Evolutionary conservation across 2,888 invertebrate species (phyloP).

Genomic region (Lycaena phlaeas): DNA sequence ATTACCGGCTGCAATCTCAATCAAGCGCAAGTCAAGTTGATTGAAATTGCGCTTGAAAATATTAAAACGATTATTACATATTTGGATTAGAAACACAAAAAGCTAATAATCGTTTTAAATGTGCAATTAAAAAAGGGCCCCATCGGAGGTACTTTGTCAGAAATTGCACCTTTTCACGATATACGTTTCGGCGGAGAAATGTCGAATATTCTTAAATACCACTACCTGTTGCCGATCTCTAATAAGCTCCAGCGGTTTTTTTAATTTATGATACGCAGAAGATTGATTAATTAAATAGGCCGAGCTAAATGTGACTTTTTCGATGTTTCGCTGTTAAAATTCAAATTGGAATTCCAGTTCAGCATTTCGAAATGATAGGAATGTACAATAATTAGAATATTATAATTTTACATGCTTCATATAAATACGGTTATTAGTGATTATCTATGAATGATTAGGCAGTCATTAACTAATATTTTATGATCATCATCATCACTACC

Average conservation of each 20-base stretch:
- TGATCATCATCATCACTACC: too few relatives aligned
- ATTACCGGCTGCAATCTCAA: slow-evolving; percentile 11
- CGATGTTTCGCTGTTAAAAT: neutral
- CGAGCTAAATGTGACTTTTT: neutral
- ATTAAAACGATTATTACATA: slow-evolving; percentile 8
- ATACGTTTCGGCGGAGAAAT: slow-evolving; percentile 45
- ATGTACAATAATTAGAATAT: neutral
- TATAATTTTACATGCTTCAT: too few relatives aligned
- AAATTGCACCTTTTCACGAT: slow-evolving; percentile 22
- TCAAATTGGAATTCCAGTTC: neutral
- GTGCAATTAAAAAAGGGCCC: slow-evolving; percentile 10
- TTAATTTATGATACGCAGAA: slow-evolving; percentile 45
- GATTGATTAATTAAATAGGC: slow-evolving; percentile 53
- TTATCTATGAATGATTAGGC: too few relatives aligned
- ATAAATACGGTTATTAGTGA: too few relatives aligned
- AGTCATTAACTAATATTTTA: too few relatives aligned
- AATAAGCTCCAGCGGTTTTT: slow-evolving; percentile 50
- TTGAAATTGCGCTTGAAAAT: slow-evolving; percentile 12
- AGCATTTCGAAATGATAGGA: neutral
- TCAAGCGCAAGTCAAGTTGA: slow-evolving; percentile 11
- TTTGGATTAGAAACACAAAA: slow-evolving; percentile 7
- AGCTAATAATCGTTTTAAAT: neutral
- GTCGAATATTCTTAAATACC: slow-evolving; percentile 31
- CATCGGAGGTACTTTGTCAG: slow-evolving; percentile 8
- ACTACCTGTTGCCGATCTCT: slow-evolving; percentile 60